Conservation (phyloP, 92 coral and sea anemone species). For the Porites lobata region DNA sequence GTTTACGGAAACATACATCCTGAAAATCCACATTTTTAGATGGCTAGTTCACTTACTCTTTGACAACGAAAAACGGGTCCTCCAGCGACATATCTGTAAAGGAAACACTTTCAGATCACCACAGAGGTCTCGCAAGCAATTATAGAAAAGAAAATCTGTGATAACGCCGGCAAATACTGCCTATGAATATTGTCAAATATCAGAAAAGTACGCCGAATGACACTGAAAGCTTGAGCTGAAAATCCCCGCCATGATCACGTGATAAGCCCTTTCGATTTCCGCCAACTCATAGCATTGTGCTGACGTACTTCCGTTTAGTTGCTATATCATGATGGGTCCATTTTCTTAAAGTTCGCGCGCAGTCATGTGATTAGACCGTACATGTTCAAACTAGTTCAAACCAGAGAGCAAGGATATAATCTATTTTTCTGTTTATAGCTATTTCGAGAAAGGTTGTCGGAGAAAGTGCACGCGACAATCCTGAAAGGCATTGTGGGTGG, state of each 20-base stretch:
- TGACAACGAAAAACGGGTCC: constrained; percentile 94
- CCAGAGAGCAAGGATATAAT: no score
- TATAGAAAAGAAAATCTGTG: neutral
- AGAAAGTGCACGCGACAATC: no score
- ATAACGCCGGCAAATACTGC: neutral
- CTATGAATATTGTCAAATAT: constrained; percentile 10
- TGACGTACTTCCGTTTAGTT: constrained; percentile 14
- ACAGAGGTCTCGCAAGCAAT: neutral
- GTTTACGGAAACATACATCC: neutral
- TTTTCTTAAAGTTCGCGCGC: neutral
- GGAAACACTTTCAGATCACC: neutral
- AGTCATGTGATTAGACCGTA: neutral
- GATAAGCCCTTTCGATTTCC: neutral
- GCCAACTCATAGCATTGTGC: neutral
- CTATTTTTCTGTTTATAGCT: no score
- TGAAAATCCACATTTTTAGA: neutral
- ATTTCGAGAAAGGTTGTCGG: no score
- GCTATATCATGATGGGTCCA: neutral
- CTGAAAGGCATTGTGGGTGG: no score
- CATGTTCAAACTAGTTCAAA: no score
- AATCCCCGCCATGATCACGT: constrained; percentile 64
- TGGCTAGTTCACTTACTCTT: constrained; percentile 73
- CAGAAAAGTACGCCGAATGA: neutral
- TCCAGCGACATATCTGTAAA: constrained; percentile 77
- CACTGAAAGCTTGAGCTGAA: constrained; percentile 12